Evolutionary conservation across 2,113 vertebrate species (phyloP).

Genomic region (Paramormyrops kingsleyae): DNA sequence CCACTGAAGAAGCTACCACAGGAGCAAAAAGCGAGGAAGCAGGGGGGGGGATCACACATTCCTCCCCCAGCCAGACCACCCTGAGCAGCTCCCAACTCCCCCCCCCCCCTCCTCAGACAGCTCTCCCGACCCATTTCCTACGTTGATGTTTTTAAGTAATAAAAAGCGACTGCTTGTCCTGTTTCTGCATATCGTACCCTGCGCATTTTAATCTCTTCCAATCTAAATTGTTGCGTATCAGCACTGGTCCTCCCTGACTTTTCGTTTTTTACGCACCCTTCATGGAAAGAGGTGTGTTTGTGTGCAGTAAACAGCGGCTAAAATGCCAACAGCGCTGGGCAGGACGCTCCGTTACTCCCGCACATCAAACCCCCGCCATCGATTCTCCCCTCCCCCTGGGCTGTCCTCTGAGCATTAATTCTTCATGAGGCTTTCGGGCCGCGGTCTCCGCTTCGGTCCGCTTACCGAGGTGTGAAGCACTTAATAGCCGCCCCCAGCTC

Average conservation of each 20-base stretch:
- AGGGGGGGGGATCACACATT: not conserved
- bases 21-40: not conserved
- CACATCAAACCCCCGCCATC: constrained; percentile 90
- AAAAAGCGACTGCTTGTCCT: not conserved
- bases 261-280: constrained; percentile 33
- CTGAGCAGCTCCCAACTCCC: not conserved
- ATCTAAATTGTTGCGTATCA: not conserved
- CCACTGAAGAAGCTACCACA: not conserved
- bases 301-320: not conserved
- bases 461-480: constrained; percentile 90
- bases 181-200: not conserved
- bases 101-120: not conserved
- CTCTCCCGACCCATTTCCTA: not conserved
- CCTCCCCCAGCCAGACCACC: not conserved
- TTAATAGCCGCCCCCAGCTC: constrained; percentile 67
- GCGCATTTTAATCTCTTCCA: not conserved
- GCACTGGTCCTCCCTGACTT: not conserved
- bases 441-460: constrained; percentile 84
- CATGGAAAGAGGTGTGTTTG: not conserved
- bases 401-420: constrained; percentile 99
- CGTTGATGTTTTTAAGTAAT: not conserved
- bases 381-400: constrained; percentile 98
- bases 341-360: constrained; percentile 95
- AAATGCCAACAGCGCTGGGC: constrained; percentile 71
- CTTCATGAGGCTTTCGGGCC: constrained; percentile 99